phyloP scores from a whole-genome alignment of 2,888 invertebrate species.

The Watsonalla binaria region DNA sequence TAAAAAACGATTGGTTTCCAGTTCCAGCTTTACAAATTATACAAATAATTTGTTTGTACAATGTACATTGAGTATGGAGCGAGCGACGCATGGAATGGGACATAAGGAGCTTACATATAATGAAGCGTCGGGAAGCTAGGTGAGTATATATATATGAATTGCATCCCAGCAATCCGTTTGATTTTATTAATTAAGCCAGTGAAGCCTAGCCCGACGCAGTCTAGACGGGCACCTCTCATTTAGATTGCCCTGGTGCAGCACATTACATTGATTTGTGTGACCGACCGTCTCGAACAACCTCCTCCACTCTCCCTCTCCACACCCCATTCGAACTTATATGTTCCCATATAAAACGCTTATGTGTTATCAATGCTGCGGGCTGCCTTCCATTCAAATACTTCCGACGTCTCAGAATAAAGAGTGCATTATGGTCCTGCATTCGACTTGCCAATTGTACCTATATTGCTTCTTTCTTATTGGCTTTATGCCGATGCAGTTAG shows the following conservation, averaged over 20 bases:
- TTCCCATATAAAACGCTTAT: not conserved
- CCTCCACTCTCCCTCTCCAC: slow-evolving; percentile 8
- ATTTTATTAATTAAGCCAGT: slow-evolving; percentile 40
- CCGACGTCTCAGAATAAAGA: not conserved
- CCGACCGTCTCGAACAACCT: slow-evolving; percentile 28
- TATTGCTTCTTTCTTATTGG: too few relatives aligned
- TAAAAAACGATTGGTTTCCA: too few relatives aligned
- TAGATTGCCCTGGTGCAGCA: slow-evolving; percentile 37
- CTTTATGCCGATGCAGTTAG: too few relatives aligned
- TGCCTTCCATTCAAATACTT: not conserved
- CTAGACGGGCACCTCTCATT: slow-evolving; percentile 39
- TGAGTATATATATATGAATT: slow-evolving; percentile 2
- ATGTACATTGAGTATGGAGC: too few relatives aligned
- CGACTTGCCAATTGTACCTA: not conserved
- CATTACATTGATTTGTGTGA: slow-evolving; percentile 56
- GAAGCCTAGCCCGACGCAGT: slow-evolving; percentile 18
- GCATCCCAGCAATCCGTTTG: slow-evolving; percentile 24
- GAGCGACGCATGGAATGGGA: too few relatives aligned
- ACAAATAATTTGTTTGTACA: too few relatives aligned
- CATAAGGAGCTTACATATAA: too few relatives aligned
- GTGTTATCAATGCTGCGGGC: not conserved
- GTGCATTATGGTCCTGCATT: not conserved
- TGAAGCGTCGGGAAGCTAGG: too few relatives aligned
- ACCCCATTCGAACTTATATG: not conserved
- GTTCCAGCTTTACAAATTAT: too few relatives aligned